Evolutionary conservation across 1,140 invertebrate species (phyloP).

Genomic region (Drosophila aff.): DNA sequence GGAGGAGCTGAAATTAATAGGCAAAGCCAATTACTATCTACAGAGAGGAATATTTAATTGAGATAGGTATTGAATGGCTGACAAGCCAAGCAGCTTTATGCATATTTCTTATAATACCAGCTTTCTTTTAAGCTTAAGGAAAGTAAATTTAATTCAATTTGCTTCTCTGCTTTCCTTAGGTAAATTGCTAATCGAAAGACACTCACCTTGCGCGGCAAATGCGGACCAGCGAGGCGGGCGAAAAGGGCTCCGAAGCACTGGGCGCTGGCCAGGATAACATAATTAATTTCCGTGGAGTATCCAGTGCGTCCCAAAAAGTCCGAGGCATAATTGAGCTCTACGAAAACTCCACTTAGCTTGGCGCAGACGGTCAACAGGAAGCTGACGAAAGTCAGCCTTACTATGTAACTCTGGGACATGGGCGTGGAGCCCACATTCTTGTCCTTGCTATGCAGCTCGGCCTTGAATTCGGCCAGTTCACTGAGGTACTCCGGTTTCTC

Average conservation of each 20-base stretch:
- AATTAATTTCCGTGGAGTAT: slow-evolving; percentile 54
- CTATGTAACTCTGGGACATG: slow-evolving; percentile 53
- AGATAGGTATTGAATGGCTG: background rate
- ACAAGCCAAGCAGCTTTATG: background rate
- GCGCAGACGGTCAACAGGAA: slow-evolving; percentile 67
- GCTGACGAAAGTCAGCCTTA: slow-evolving; percentile 56
- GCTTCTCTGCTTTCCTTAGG: background rate
- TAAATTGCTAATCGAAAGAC: background rate
- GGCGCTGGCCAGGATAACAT: slow-evolving; percentile 51
- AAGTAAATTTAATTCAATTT: no score
- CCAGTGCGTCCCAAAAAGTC: slow-evolving; percentile 68
- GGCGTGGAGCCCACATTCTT: slow-evolving; percentile 38
- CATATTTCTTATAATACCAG: background rate
- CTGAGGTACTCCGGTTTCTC: slow-evolving; percentile 64
- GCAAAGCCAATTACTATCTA: background rate
- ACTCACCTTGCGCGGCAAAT: slow-evolving; percentile 58
- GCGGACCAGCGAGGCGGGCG: slow-evolving; percentile 55
- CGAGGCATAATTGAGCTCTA: slow-evolving; percentile 65
- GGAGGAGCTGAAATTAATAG: slow-evolving; percentile 39
- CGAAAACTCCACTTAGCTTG: slow-evolving; percentile 69
- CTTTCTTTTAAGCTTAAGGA: no score
- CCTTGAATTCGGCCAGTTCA: slow-evolving; percentile 67
- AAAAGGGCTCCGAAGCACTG: slow-evolving; percentile 57
- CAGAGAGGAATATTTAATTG: background rate
- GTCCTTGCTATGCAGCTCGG: slow-evolving; percentile 28